Evolutionary conservation across 2,113 vertebrate genomes (phyloP).

Genomic region (Probosciger aterrimus): DNA sequence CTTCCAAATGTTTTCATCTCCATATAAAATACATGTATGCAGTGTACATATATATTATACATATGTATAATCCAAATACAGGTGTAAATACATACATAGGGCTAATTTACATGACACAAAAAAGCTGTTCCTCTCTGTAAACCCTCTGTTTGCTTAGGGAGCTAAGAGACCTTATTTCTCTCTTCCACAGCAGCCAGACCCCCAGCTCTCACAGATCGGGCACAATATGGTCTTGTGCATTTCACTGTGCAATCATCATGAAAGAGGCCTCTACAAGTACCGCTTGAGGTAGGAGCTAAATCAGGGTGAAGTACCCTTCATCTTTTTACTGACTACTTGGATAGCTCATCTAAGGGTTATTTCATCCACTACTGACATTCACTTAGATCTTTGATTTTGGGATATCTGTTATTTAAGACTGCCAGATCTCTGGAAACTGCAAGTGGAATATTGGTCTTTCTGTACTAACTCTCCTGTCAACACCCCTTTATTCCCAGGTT

Average conservation of each 20-base stretch:
- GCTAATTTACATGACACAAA: not conserved
- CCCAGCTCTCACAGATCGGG: rapidly evolving
- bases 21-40: not conserved
- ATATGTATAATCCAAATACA: not conserved
- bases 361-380: not conserved
- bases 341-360: not conserved
- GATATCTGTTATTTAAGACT: not conserved
- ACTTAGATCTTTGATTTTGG: not conserved
- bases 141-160: not conserved
- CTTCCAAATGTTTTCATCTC: not conserved
- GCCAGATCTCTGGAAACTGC: not conserved
- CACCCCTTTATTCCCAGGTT: rapidly evolving
- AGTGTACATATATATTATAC: rapidly evolving
- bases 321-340: not conserved
- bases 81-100: no score
- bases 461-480: not conserved
- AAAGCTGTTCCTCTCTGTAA: not conserved
- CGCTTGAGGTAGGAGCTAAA: not conserved
- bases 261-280: not conserved
- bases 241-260: not conserved
- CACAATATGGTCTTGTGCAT: not conserved
- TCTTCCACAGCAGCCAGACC: not conserved
- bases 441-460: not conserved
- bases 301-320: constrained; percentile 21
- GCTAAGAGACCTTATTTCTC: rapidly evolving